Evolutionary conservation across 2,113 vertebrate species (phyloP), one percentile per base, ranked within the genome.

Genomic region (Sander vitreus): DNA sequence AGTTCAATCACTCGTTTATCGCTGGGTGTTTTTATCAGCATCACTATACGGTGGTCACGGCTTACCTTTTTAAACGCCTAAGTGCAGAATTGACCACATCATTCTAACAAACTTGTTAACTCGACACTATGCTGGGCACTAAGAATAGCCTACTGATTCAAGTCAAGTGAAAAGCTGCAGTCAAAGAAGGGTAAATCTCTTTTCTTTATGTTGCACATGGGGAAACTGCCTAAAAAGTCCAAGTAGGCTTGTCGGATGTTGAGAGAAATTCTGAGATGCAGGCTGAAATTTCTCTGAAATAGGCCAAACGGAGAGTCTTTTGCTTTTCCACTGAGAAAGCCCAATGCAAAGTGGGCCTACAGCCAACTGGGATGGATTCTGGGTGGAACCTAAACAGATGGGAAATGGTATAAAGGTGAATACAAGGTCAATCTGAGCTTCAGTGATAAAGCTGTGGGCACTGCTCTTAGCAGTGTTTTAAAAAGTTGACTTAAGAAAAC

Each of bases 401-500:
- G 95, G 92, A 93, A 88, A 86, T 92, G 82, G 89, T 83, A 89
- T 90, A 92, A 94, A 95, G 89, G 89, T 89, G 90, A 91, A 89
- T 62, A 50, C 81, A 74, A 90, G 93, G 93, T 95, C 93, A 88
- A 84, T 76, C 85, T 88, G 86, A 91, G 93, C 91, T 92, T 90
- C 83, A 84, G 87, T 93, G 88, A 93, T 92, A 90, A 91, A 92
- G 94, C 94, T 95, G 91, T 91, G 90, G 95, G 94, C 93, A 93
- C 90, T 81, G 93, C 94, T 94, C 77, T 63, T 92, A 94, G 94
- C 95, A 71, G 63, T 95, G 93, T 94, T 95, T 94, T 94, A 93
- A 94, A 43, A 95, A 95, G 94, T 95, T 93, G 90, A 93, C 93
- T 93, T 92, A 94, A 93, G 92, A 94, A 95, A 95, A 93, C 94